phyloP scores from a whole-genome alignment of 2,888 invertebrate genomes.

The Andrena flavipes region DNA sequence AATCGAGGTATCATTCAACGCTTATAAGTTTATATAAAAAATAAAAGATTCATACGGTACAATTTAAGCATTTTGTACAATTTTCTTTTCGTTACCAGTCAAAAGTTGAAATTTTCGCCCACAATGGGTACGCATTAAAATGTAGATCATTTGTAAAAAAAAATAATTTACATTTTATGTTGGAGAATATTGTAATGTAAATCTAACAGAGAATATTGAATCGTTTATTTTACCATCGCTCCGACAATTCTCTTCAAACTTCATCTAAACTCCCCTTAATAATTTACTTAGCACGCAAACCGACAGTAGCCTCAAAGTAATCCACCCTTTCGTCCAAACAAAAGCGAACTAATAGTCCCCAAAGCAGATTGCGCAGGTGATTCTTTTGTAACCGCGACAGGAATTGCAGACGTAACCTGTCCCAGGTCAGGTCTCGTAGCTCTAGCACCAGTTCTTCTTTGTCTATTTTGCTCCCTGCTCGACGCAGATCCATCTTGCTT shows the following conservation, averaged over 20 bases:
- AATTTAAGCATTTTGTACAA: not conserved
- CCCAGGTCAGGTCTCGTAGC: constrained; percentile 88
- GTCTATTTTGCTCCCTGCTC: constrained; percentile 82
- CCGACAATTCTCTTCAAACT: constrained; percentile 38
- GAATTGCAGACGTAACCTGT: constrained; percentile 82
- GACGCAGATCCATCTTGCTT: constrained; percentile 76
- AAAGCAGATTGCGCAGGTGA: constrained; percentile 86
- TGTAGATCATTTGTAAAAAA: constrained; percentile 1
- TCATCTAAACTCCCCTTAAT: not conserved
- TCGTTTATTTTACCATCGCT: constrained; percentile 44
- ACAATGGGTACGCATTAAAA: not conserved
- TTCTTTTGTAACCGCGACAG: constrained; percentile 78
- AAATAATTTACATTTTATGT: not conserved
- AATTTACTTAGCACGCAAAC: constrained; percentile 17
- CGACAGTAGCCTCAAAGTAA: constrained; percentile 86
- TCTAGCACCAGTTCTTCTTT: constrained; percentile 85
- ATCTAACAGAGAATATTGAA: not conserved
- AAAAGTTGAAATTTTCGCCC: not conserved
- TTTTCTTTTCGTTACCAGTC: not conserved
- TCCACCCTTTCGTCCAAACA: constrained; percentile 95
- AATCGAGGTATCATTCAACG: not conserved
- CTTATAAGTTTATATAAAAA: not conserved
- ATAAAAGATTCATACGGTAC: not conserved
- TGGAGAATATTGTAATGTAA: not conserved
- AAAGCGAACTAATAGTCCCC: constrained; percentile 91